A percentile compares a stretch with the other conserved stretches of the same genome.
These are phyloP conservation scores for Hermatobates lingyangjiaoensis DNA, from an alignment of 1,140 invertebrate species.

Conservation along the genomic window DNA sequence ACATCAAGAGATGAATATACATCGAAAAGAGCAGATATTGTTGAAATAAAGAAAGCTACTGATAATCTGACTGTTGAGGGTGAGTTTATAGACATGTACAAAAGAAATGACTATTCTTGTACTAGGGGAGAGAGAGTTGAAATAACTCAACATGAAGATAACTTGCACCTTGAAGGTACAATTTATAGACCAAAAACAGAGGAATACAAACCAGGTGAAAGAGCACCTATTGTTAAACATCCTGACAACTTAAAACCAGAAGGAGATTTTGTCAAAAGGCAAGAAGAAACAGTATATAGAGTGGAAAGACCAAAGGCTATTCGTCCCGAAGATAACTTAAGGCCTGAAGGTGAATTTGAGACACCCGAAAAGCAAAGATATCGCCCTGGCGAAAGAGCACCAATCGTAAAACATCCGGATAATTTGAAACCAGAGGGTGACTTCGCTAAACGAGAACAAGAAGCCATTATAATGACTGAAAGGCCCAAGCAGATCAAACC, in stretches of 20 bases:
- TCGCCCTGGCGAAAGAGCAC: slow-evolving; percentile 30
- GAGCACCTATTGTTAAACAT: slow-evolving; percentile 19
- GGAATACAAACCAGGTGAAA: slow-evolving; percentile 23
- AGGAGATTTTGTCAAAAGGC: slow-evolving; percentile 30
- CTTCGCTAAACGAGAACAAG: slow-evolving; percentile 21
- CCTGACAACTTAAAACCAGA: slow-evolving; percentile 23
- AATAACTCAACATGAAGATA: slow-evolving; percentile 16
- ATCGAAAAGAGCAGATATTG: no score
- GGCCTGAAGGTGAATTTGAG: slow-evolving; percentile 30
- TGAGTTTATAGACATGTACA: slow-evolving; percentile 25
- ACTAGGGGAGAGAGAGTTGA: slow-evolving; percentile 16
- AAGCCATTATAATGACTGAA: slow-evolving; percentile 7
- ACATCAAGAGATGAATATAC: slow-evolving; percentile 27
- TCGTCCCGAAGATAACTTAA: slow-evolving; percentile 31
- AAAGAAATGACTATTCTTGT: slow-evolving; percentile 16
- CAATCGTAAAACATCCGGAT: slow-evolving; percentile 27
- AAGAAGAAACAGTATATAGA: slow-evolving; percentile 21
- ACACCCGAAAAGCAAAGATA: slow-evolving; percentile 20
- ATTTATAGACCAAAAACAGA: slow-evolving; percentile 23
- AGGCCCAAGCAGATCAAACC: slow-evolving; percentile 24
- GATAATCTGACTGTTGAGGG: no score
- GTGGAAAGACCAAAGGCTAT: slow-evolving; percentile 25
- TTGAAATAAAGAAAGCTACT: no score
- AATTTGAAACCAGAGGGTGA: slow-evolving; percentile 36
- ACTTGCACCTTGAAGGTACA: slow-evolving; percentile 22